Evolutionary conservation across 2,113 vertebrate genomes (phyloP).

Genomic region (Oreochromis aureus): DNA sequence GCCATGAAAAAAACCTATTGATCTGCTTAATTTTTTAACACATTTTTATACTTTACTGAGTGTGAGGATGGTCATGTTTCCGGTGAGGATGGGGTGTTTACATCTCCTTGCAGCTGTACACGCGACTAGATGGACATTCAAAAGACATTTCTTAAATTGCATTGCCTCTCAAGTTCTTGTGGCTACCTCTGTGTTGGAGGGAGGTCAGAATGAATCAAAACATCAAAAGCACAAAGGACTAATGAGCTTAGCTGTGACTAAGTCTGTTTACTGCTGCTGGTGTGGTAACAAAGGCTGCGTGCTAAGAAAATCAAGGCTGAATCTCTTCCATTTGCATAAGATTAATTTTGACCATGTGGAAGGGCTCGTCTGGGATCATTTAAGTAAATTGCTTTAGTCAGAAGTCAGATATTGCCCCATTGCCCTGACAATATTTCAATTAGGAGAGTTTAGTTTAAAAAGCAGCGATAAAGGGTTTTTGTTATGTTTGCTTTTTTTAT

Average conservation of each 20-base stretch:
- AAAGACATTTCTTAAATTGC: not conserved
- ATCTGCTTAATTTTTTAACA: not conserved
- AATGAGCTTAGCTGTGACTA: slow-evolving; percentile 18
- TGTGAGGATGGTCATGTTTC: not conserved
- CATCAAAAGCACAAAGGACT: not conserved
- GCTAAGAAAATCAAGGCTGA: not conserved
- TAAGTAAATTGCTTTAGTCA: not conserved
- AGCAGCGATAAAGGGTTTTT: not conserved
- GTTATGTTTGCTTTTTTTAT: not conserved
- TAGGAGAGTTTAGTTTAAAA: not conserved
- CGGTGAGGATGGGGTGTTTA: not conserved
- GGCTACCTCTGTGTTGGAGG: not conserved
- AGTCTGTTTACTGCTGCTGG: not conserved
- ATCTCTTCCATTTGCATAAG: not conserved
- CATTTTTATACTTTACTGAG: not conserved
- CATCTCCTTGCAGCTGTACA: not conserved
- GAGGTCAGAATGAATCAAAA: slow-evolving; percentile 16
- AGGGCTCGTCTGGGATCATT: not conserved
- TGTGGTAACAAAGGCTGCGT: not conserved
- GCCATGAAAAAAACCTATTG: not conserved
- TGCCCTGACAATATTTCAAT: not conserved
- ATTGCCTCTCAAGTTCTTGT: not conserved
- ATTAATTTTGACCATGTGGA: not conserved
- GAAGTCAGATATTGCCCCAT: not conserved
- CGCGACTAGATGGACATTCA: not conserved